A percentile compares a stretch with the other conserved stretches of the same genome.
phyloP scores from a whole-genome alignment of 2,113 vertebrate genomes.

The Ctenomys sociabilis region DNA sequence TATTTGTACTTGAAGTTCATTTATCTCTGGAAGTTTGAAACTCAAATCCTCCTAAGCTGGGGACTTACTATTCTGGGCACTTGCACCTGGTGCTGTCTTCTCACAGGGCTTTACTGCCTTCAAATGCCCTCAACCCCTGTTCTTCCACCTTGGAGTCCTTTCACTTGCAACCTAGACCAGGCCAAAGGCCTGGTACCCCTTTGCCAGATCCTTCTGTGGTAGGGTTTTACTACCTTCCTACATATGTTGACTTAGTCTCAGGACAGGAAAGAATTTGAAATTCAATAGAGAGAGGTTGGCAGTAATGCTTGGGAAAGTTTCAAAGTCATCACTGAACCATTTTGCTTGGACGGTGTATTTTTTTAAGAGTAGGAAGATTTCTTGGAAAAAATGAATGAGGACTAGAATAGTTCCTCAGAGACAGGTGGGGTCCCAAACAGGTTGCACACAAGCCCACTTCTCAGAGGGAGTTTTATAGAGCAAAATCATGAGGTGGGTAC shows the following conservation, averaged over 20 bases:
- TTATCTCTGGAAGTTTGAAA: not conserved
- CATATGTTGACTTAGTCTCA: not conserved
- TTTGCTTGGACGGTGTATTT: not conserved
- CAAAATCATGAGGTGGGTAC: not conserved
- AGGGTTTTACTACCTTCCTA: not conserved
- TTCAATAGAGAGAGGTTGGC: not conserved
- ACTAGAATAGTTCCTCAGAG: not conserved
- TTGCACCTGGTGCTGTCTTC: not conserved
- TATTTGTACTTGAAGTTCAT: not conserved
- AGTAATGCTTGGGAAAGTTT: not conserved
- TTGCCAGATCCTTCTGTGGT: not conserved
- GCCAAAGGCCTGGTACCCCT: accelerated
- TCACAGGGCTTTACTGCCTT: not conserved
- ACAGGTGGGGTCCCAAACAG: not conserved
- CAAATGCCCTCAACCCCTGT: not conserved
- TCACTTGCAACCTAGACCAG: accelerated
- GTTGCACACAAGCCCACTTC: not conserved
- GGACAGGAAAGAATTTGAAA: not conserved
- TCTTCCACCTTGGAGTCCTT: not conserved
- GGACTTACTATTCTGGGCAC: not conserved
- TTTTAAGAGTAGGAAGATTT: not conserved
- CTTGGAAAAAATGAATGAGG: not conserved
- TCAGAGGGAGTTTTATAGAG: not conserved
- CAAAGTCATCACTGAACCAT: not conserved
- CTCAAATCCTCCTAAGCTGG: not conserved